Percentiles rank a stretch among this genome's conserved stretches.
phyloP scores from a whole-genome alignment of 2,888 invertebrate genomes.

The Polydrusus pterygomalis region DNA sequence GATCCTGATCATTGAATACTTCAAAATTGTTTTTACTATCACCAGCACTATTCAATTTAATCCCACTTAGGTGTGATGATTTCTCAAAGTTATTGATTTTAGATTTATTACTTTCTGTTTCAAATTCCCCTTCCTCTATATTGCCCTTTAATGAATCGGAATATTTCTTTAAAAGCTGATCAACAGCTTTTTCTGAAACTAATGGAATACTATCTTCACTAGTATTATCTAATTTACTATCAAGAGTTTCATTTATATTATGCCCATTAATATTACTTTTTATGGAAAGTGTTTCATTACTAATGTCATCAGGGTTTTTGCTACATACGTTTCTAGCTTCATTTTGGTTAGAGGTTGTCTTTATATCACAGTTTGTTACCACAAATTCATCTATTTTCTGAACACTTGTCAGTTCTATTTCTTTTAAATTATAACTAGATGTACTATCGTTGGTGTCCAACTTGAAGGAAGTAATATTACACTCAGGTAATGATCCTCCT shows the following conservation, averaged over 20 bases:
- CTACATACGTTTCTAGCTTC: constrained; percentile 26
- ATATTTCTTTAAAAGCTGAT: background rate
- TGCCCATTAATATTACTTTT: constrained; percentile 8
- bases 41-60: background rate
- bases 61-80: background rate
- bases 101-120: background rate
- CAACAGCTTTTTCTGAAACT: background rate
- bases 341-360: constrained; percentile 35
- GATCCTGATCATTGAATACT: background rate
- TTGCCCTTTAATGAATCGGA: background rate
- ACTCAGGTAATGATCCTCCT: background rate
- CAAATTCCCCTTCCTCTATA: background rate
- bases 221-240: background rate
- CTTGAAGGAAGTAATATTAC: constrained; percentile 13
- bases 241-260: background rate
- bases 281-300: constrained; percentile 14
- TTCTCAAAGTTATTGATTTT: background rate
- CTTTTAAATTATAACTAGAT: constrained; percentile 16
- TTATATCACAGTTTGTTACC: constrained; percentile 52
- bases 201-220: background rate
- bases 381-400: constrained; percentile 25
- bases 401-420: constrained; percentile 27
- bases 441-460: constrained; percentile 5
- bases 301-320: constrained; percentile 9
- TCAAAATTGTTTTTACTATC: background rate